Base-by-base conservation (phyloP, 2,888 invertebrate species). In the Oxycera nigricornis region DNA sequence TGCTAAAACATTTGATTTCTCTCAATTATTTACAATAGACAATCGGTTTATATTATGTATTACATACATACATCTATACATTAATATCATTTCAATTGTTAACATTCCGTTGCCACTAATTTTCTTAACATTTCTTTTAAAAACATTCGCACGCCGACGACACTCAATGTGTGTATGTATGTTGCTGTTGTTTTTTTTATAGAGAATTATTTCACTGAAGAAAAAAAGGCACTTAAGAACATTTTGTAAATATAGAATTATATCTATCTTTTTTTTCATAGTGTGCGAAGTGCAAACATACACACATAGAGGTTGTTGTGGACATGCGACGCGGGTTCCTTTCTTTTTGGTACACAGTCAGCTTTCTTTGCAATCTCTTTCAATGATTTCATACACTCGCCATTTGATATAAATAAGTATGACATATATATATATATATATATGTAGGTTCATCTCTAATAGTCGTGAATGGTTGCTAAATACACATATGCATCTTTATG, bases 221-320 rank as follows among this genome's bases (percentile, higher is more conserved):
- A 68, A 68, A 35, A n/a, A 68, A 68, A 68, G 68, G 68, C 68
- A 68, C 68, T 68, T 68, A 68, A 68, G 68, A 68, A 52, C n/a
- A 41, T 68, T 35, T 46, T 68, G 30, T 68, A 50, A 30, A 68
- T 50, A 50, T 26, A 46, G 46, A 67, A n/a, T n/a, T n/a, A n/a
- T n/a, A n/a, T n/a, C n/a, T n/a, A n/a, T n/a, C n/a, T 46, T 26
- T 68, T 30, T 7, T 30, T 50, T 68, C n/a, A 30, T 31, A 62
- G 52, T 28, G 28, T 59, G n/a, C n/a, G n/a, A n/a, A n/a, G n/a
- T n/a, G n/a, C n/a, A n/a, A n/a, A n/a, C n/a, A n/a, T n/a, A n/a
- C n/a, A n/a, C n/a, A n/a, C n/a, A n/a, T n/a, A 46, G 46, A 59
- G n/a, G 30, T 28, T 59, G 2, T 28, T 1, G 30, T 59, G 39